Evolutionary conservation across 2,888 invertebrate species (phyloP), one percentile per base, ranked within the genome.

Genomic region (Anthophora plumipes): DNA sequence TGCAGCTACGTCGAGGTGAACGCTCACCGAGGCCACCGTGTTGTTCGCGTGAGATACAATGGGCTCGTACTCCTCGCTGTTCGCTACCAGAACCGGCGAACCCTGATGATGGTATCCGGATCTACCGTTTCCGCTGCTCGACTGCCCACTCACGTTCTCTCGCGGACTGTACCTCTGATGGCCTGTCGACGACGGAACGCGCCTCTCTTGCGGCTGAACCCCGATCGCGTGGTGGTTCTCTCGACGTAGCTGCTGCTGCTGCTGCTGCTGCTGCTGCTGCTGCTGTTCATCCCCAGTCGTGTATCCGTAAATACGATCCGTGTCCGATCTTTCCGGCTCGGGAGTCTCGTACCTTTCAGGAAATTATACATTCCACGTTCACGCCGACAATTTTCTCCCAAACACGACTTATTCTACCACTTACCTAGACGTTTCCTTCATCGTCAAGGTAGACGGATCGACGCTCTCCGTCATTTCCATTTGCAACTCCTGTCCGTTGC

Each of bases 1-100:
- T 1, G 89, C 85, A 9, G 94, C 93, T 75, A 94, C 94, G 1
- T 94, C 92, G 0, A 92, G 90, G 91, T 95, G 87, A 89, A 94
- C 85, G 92, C 83, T 79, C 0, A 50, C 57, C 17, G 46, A 54
- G 0, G 17, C 60, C 20, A 12, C 5, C 8, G 48, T 12, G 76
- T 77, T 12, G 76, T 77, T 6, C 93, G 48, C 22, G 12, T 60
- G 94, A 79, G 94, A 94, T 4, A 91, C 90, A 75, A 93, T 89
- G 17, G 92, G 22, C 17, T 91, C 92, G 78, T 91, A 92, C 0
- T 92, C 92, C 11, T 92, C 92, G 9, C 85, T 37, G 20, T 11
- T 81, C 0, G 90, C 77, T 0, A 88, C 85, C 14, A 89, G 77
- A 1, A 85, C 80, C 68, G 76, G 88, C n/a, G 79, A 84, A 2